phyloP scores from a whole-genome alignment of 2,888 invertebrate genomes.

The Agonopterix alstromeriana region DNA sequence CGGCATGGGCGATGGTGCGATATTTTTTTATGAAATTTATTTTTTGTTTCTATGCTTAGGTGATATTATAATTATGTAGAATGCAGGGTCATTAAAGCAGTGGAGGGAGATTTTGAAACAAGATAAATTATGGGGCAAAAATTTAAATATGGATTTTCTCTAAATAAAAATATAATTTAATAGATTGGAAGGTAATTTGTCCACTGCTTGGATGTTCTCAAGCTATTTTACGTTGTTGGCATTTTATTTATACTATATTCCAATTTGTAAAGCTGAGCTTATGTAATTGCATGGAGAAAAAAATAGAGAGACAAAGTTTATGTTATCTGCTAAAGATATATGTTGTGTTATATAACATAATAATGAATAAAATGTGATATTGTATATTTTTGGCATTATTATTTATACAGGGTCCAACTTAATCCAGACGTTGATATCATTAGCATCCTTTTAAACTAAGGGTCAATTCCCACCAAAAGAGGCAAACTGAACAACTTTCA shows the following conservation, averaged over 20 bases:
- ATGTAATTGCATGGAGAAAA: slow-evolving; percentile 40
- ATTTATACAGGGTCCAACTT: too few species aligned
- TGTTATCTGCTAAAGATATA: slow-evolving; percentile 65
- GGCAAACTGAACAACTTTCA: too few species aligned
- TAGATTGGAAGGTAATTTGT: not conserved
- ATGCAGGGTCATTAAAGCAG: slow-evolving; percentile 1
- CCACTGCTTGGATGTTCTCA: slow-evolving; percentile 1
- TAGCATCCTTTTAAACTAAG: too few species aligned
- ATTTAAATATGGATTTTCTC: not conserved
- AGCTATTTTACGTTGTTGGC: slow-evolving; percentile 46
- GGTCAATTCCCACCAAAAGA: too few species aligned
- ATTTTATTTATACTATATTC: slow-evolving; percentile 64
- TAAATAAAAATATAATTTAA: not conserved
- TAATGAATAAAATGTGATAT: slow-evolving; percentile 73
- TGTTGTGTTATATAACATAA: slow-evolving; percentile 66
- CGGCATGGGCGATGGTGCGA: slow-evolving; percentile 45
- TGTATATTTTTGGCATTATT: slow-evolving; percentile 28
- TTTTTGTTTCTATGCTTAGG: slow-evolving; percentile 31
- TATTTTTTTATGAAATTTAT: slow-evolving; percentile 40
- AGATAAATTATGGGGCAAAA: too few species aligned
- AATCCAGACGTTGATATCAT: too few species aligned
- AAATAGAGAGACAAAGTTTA: slow-evolving; percentile 40
- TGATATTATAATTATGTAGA: slow-evolving; percentile 12
- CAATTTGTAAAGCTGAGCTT: slow-evolving; percentile 58
- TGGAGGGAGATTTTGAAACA: not conserved